These are phyloP conservation scores for Platorchestia sp. DNA, from an alignment of 1,140 invertebrate genomes.

Conservation along the genomic window DNA sequence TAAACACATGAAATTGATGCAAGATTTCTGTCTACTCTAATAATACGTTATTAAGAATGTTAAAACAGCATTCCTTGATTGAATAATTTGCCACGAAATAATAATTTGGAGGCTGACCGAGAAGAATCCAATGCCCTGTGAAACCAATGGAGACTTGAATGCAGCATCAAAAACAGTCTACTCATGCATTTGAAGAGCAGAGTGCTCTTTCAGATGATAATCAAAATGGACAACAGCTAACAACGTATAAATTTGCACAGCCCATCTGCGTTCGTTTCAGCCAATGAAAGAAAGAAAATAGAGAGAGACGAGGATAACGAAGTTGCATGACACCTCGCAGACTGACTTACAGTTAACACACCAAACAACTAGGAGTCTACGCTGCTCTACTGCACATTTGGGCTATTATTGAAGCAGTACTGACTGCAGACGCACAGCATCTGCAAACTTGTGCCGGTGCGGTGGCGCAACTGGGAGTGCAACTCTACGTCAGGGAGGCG, in stretches of 20 bases:
- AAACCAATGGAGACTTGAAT: neutral
- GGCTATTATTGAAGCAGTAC: neutral
- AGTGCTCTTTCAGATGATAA: neutral
- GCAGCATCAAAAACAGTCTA: neutral
- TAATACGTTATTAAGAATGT: neutral
- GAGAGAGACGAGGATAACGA: neutral
- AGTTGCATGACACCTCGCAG: neutral
- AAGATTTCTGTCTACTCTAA: neutral
- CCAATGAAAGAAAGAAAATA: neutral
- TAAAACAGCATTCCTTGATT: too few relatives aligned
- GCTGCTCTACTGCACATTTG: neutral
- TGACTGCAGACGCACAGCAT: neutral
- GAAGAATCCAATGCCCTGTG: neutral
- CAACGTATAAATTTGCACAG: neutral
- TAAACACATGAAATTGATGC: too few relatives aligned
- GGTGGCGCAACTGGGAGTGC: neutral
- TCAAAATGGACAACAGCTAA: neutral
- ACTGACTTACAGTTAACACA: neutral
- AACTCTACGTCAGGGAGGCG: neutral
- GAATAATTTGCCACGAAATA: too few relatives aligned
- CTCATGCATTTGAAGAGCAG: neutral
- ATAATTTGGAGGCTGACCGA: too few relatives aligned
- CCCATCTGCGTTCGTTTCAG: neutral
- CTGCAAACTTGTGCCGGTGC: neutral
- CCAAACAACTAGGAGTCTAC: neutral